Conservation (phyloP, 2,797 vertebrate genomes). For the Crocodylus rhombifer region DNA sequence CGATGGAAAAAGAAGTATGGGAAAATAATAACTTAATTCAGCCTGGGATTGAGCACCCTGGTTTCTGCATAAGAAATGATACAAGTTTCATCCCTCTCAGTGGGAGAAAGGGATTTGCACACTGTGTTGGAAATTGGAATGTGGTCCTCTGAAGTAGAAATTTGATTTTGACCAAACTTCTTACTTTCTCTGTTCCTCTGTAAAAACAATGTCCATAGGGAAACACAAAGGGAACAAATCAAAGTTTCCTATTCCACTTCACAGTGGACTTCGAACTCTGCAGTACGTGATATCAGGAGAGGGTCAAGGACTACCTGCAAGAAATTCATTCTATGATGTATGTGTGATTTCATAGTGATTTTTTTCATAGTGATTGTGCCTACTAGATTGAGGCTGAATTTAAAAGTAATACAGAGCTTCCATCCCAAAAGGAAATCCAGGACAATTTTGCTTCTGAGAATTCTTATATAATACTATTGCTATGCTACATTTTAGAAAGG, state of each 20-base stretch:
- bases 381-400: neutral
- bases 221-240: neutral
- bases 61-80: neutral
- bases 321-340: neutral
- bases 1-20: neutral
- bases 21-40: neutral
- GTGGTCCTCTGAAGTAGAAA: neutral
- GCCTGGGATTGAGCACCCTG: neutral
- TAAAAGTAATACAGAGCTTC: neutral
- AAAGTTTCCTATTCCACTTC: neutral
- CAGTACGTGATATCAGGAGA: neutral
- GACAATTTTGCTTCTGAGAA: neutral
- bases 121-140: neutral
- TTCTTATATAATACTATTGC: neutral
- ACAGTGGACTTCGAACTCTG: neutral
- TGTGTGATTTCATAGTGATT: neutral
- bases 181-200: neutral
- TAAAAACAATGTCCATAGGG: neutral
- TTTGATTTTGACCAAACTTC: neutral
- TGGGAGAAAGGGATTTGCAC: neutral
- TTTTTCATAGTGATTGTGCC: neutral
- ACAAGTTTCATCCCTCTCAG: neutral
- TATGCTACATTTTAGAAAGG: neutral
- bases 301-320: neutral
- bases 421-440: neutral